Evolutionary conservation across 2,888 invertebrate genomes (phyloP).

Genomic region (Rhogogaster chlorosoma): DNA sequence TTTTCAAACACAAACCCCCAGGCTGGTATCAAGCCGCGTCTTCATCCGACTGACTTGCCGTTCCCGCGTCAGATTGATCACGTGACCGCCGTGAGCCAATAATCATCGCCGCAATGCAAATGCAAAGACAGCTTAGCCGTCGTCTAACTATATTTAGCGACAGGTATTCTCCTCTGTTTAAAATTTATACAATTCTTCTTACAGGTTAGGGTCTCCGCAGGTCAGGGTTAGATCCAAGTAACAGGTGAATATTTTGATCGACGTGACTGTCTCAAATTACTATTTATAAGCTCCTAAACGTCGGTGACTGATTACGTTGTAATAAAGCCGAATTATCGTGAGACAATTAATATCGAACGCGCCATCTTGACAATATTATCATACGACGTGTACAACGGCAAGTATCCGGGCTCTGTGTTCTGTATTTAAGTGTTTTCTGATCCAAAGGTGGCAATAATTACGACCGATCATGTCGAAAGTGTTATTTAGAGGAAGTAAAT

Average conservation of each 20-base stretch:
- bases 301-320: not conserved
- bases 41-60: not conserved
- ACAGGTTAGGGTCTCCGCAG: not conserved
- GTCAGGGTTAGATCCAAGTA: not conserved
- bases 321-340: not conserved
- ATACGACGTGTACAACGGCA: not conserved
- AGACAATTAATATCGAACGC: not conserved
- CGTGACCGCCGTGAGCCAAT: not conserved
- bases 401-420: not conserved
- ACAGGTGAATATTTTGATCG: not conserved
- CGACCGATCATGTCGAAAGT: slow-evolving; percentile 35
- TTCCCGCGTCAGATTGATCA: not conserved
- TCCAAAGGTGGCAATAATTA: not conserved
- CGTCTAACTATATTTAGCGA: not conserved
- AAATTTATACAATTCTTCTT: not conserved
- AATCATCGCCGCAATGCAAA: not conserved
- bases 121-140: not conserved
- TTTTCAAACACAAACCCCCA: not conserved
- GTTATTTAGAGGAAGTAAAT: slow-evolving; percentile 44
- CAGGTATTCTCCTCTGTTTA: not conserved
- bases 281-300: not conserved
- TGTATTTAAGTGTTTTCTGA: not conserved
- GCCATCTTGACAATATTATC: not conserved
- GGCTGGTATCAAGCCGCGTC: not conserved
- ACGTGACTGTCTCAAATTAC: not conserved